Conservation (phyloP, 2,888 invertebrate genomes). For the Ypsolopha scabrella region DNA sequence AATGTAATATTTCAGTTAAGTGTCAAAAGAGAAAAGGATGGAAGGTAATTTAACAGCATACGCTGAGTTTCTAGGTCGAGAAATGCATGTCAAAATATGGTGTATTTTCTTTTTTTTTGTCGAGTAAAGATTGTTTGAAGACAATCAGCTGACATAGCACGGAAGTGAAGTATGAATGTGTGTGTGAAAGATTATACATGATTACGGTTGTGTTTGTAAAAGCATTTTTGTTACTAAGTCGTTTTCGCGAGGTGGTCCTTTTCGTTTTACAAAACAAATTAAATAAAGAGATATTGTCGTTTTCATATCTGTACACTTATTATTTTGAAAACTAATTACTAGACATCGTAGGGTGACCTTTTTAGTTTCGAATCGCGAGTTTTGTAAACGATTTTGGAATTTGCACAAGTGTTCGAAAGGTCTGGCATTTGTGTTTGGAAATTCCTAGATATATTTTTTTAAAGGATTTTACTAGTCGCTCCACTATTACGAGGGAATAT, state of each 20-base stretch:
- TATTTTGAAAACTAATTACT: constrained; percentile 12
- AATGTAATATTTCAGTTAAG: no score
- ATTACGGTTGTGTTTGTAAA: constrained; percentile 48
- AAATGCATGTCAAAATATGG: neutral
- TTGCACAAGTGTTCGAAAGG: constrained; percentile 26
- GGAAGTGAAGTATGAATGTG: neutral
- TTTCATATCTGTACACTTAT: constrained; percentile 22
- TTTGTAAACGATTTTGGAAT: constrained; percentile 29
- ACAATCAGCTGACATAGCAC: neutral
- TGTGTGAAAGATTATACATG: constrained; percentile 13
- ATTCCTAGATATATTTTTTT: constrained; percentile 41
- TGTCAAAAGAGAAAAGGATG: neutral
- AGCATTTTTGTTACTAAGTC: constrained; percentile 47
- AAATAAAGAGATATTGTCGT: constrained; percentile 25
- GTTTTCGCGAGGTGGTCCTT: constrained; percentile 35
- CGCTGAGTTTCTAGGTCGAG: neutral
- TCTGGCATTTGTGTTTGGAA: constrained; percentile 29
- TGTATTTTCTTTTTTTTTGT: neutral
- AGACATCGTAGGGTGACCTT: constrained; percentile 21
- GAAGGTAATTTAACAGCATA: neutral
- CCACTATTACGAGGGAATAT: constrained; percentile 2
- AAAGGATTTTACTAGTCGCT: constrained; percentile 32
- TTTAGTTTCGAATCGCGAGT: constrained; percentile 27
- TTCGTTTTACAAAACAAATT: constrained; percentile 28
- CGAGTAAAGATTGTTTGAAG: no score